phyloP scores from a whole-genome alignment of 2,113 vertebrate genomes.

The Phaethornis superciliosus region DNA sequence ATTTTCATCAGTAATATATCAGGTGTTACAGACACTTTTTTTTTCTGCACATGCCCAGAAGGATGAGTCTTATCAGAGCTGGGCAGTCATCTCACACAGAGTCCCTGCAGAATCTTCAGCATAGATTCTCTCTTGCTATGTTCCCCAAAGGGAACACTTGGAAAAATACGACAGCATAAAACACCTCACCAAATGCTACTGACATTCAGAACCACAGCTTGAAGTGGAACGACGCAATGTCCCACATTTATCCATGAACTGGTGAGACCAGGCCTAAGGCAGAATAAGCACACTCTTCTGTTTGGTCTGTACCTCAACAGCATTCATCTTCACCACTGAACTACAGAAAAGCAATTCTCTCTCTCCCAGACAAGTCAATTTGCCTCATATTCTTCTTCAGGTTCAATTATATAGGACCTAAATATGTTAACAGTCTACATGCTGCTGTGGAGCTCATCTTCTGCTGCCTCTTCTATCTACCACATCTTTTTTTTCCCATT shows the following conservation, averaged over 20 bases:
- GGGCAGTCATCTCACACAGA: not conserved
- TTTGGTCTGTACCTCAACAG: not conserved
- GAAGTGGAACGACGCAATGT: not conserved
- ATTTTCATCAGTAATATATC: not conserved
- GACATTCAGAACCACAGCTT: not conserved
- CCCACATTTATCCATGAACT: not conserved
- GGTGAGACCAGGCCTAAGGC: not conserved
- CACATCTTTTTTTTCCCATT: not conserved
- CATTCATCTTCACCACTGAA: not conserved
- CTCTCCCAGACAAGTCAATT: too few species aligned
- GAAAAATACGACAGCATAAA: not conserved
- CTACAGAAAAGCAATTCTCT: not conserved
- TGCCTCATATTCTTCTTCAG: too few species aligned
- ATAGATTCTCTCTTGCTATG: not conserved
- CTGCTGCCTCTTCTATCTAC: not conserved
- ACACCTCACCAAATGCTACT: not conserved
- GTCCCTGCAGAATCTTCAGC: not conserved
- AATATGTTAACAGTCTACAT: not conserved
- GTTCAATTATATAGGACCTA: not conserved
- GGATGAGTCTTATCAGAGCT: not conserved
- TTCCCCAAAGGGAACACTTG: not conserved
- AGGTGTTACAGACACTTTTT: not conserved
- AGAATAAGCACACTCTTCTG: not conserved
- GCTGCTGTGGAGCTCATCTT: not conserved
- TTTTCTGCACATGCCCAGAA: not conserved